Conservation (phyloP, 2,113 vertebrate species). For the Nanorana parkeri region DNA sequence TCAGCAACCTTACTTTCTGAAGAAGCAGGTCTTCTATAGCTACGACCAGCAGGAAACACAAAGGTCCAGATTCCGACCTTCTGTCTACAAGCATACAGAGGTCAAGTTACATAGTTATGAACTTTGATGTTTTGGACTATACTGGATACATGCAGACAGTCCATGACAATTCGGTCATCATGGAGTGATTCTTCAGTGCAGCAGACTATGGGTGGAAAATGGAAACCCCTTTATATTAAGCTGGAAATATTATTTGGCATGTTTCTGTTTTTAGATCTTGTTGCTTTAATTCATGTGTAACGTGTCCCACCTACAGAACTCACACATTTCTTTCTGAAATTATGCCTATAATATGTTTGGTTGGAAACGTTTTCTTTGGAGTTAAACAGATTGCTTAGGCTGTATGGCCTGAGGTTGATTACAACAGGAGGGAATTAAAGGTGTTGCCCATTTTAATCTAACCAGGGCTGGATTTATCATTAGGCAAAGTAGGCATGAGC, state of each 20-base stretch:
- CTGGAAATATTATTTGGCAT: not conserved
- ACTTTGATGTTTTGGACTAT: not conserved
- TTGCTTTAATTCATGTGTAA: not conserved
- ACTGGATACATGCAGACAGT: not conserved
- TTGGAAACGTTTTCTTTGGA: not conserved
- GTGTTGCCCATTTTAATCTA: too few relatives aligned
- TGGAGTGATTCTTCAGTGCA: not conserved
- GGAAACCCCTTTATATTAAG: not conserved
- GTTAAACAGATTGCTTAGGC: not conserved
- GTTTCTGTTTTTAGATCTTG: slow-evolving; percentile 14
- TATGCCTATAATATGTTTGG: not conserved
- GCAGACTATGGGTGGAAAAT: not conserved
- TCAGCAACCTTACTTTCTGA: slow-evolving; percentile 3
- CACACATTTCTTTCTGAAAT: not conserved
- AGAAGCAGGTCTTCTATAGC: slow-evolving; percentile 12
- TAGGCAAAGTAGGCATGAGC: too few relatives aligned
- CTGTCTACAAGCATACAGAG: too few relatives aligned
- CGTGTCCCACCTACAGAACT: not conserved
- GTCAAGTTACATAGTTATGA: too few relatives aligned
- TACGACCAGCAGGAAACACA: not conserved
- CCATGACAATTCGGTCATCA: too few relatives aligned
- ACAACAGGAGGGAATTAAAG: too few relatives aligned
- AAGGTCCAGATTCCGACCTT: not conserved
- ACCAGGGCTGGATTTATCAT: too few relatives aligned
- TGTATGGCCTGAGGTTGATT: too few relatives aligned